Base-by-base conservation (phyloP, 2,888 invertebrate species). In the Andrena praecox region DNA sequence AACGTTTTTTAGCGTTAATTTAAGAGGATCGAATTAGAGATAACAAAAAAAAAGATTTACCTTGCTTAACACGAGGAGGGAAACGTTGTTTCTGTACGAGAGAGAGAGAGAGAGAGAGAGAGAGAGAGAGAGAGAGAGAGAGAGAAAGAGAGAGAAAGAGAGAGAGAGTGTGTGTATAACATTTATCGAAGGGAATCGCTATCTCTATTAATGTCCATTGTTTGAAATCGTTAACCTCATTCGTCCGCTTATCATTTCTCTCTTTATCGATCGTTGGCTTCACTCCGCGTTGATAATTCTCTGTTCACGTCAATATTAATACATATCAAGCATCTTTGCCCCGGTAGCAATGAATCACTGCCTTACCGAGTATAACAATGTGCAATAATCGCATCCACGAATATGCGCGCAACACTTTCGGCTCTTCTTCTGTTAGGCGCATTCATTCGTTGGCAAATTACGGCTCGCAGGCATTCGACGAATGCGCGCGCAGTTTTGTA, bases 101-200 rank as follows among this genome's bases (percentile, higher is more conserved):
- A 70, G 8, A 73, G 48, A 60, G 12, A 67, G 62, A 71, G 70
- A 67, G 42, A 60, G 10, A 66, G 60, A 70, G 69, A 60, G 10
- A 66, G 60, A 70, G 69, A 60, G 10, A 66, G 60, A 70, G 85
- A 72, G 50, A 70, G 8, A 73, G 48, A 60, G 12, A 67, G 62
- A 71, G 70, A 67, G 42, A n/a, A n/a, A n/a, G 85, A 72, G 50
- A 70, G 8, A 73, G 48, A 60, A 8, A 67, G 62, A 71, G 70
- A 67, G 42, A 60, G 10, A 66, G 60, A 70, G 69, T 59, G 79
- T 64, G 50, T 78, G 75, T 78, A 56, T 56, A 79, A 52, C 70
- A 82, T 75, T 80, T 72, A 52, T 71, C 48, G 80, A 82, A 79
- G 76, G 86, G 80, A 86, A 76, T 86, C 86, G 86, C 86, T 86